phyloP scores from a whole-genome alignment of 2,113 vertebrate genomes.

The Noturus placidus region DNA sequence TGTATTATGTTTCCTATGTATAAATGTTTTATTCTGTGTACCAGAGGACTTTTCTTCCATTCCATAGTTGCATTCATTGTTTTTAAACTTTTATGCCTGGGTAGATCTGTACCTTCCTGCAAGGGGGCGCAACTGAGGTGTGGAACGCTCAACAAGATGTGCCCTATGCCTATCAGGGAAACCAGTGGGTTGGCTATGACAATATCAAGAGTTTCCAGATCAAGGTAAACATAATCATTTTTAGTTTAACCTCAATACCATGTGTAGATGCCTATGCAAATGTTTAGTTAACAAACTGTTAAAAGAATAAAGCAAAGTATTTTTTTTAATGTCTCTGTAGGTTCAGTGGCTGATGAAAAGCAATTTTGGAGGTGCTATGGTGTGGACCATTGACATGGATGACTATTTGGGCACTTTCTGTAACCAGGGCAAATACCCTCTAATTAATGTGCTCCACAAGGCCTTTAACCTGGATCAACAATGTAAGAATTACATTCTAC shows the following conservation, averaged over 20 bases:
- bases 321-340: constrained; percentile 48
- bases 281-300: background rate
- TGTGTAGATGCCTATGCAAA: background rate
- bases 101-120: constrained; percentile 46
- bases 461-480: constrained; percentile 43
- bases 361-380: constrained; percentile 70
- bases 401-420: constrained; percentile 73
- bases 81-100: background rate
- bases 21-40: background rate
- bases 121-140: constrained; percentile 30
- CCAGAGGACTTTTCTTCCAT: background rate
- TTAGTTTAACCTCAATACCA: background rate
- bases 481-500: constrained; percentile 10
- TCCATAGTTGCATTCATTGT: background rate
- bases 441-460: constrained; percentile 64
- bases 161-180: constrained; percentile 73
- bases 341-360: constrained; percentile 67
- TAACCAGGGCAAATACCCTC: constrained; percentile 66
- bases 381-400: constrained; percentile 75
- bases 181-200: constrained; percentile 78
- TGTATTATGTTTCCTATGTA: background rate
- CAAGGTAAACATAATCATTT: constrained; percentile 64
- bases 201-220: constrained; percentile 64
- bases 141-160: constrained; percentile 70
- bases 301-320: background rate